Percentiles rank a stretch among this genome's conserved stretches.
Evolutionary conservation across 2,113 vertebrate genomes (phyloP).

Genomic region (Spea multiplicata): DNA sequence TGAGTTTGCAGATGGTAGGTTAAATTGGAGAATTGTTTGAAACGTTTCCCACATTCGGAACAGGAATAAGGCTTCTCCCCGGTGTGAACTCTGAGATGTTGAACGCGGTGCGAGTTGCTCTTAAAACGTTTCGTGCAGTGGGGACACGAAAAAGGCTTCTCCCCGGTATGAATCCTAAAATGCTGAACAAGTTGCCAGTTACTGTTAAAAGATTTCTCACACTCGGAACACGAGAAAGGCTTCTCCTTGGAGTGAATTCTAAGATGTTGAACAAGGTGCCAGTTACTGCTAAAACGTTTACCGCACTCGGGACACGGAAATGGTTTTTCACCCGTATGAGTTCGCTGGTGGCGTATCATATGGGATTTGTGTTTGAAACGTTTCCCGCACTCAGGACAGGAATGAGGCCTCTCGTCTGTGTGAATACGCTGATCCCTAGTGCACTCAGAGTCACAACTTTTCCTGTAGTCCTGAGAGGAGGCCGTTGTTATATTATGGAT

Average conservation of each 20-base stretch:
- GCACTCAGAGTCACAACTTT: too few relatives aligned
- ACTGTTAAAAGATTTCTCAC: background rate
- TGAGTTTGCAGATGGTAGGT: too few relatives aligned
- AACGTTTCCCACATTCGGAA: too few relatives aligned
- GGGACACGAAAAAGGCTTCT: background rate
- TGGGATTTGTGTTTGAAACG: too few relatives aligned
- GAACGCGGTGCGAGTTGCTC: background rate
- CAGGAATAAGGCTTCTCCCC: too few relatives aligned
- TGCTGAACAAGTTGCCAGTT: background rate
- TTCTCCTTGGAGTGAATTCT: slow-evolving; percentile 59
- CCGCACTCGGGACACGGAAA: slow-evolving; percentile 50
- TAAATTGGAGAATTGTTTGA: background rate
- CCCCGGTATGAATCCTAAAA: background rate
- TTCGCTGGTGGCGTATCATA: too few relatives aligned
- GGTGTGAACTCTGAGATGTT: background rate
- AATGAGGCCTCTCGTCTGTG: too few relatives aligned
- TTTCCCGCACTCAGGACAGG: too few relatives aligned
- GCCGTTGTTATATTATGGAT: too few relatives aligned
- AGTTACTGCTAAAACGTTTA: slow-evolving; percentile 58
- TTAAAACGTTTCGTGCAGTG: background rate
- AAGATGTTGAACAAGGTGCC: slow-evolving; percentile 55
- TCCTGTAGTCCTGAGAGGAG: too few relatives aligned
- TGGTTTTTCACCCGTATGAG: too few relatives aligned
- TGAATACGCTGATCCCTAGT: too few relatives aligned
- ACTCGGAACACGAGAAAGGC: slow-evolving; percentile 41